phyloP scores from a whole-genome alignment of 2,888 invertebrate species.

The Eupithecia pulchellata region DNA sequence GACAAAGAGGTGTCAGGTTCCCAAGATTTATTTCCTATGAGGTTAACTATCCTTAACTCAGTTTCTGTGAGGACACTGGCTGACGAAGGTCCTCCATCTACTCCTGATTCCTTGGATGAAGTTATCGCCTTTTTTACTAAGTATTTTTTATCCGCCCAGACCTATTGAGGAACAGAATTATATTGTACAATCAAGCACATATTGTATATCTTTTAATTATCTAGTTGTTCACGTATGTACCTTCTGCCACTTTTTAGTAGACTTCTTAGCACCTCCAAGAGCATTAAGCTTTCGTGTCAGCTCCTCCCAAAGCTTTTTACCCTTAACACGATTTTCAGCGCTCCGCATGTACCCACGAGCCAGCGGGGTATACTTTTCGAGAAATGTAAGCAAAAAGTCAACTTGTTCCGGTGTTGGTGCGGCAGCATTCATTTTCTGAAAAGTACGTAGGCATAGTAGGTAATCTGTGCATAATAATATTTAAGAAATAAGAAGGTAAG shows the following conservation, averaged over 20 bases:
- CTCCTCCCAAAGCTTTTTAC: slow-evolving; percentile 4
- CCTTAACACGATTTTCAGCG: neutral
- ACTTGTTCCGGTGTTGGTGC: neutral
- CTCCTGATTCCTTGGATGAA: neutral
- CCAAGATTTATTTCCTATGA: neutral
- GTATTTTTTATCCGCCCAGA: slow-evolving; percentile 1
- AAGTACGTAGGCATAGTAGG: neutral
- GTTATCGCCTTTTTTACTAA: slow-evolving; percentile 4
- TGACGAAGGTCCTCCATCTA: neutral
- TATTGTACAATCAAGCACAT: neutral
- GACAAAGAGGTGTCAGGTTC: neutral
- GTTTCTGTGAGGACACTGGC: slow-evolving; percentile 4
- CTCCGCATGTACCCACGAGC: neutral
- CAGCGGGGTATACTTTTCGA: slow-evolving; percentile 4
- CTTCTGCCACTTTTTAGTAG: neutral
- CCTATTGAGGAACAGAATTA: neutral
- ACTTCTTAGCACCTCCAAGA: neutral
- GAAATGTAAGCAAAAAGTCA: slow-evolving; percentile 4
- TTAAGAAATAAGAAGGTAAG: no score
- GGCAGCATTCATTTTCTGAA: neutral
- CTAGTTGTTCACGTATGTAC: neutral
- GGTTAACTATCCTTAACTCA: neutral
- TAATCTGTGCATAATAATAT: neutral
- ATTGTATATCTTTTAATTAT: neutral
- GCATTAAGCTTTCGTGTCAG: neutral